phyloP scores from a whole-genome alignment of 2,797 vertebrate species.

The Neomorphus geoffroyi region DNA sequence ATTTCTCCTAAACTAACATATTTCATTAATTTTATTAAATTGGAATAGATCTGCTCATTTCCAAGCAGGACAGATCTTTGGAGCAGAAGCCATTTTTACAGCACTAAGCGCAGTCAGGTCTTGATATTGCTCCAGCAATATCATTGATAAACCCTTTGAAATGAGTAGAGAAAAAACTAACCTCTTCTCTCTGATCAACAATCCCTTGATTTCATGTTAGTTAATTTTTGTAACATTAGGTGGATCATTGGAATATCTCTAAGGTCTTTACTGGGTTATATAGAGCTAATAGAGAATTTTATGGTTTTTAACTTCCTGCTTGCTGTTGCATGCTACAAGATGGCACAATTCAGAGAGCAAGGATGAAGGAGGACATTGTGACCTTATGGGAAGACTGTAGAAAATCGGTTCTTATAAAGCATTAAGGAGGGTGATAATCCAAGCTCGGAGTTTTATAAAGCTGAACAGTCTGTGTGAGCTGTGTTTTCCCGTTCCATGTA shows the following conservation, averaged over 20 bases:
- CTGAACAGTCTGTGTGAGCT: not conserved
- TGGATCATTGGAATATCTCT: rapidly evolving
- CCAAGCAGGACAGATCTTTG: not conserved
- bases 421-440: not conserved
- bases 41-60: not conserved
- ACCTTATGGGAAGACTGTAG: not conserved
- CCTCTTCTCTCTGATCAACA: not conserved
- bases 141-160: not conserved
- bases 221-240: not conserved
- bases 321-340: not conserved
- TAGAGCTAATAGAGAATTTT: not conserved
- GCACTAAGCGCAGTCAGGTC: not conserved
- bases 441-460: not conserved
- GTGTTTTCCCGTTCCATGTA: not conserved
- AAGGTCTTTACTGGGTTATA: not conserved
- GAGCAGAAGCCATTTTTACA: not conserved
- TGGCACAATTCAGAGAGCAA: not conserved
- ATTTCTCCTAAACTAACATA: not conserved
- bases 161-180: not conserved
- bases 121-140: not conserved
- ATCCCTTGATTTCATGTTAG: not conserved
- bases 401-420: not conserved
- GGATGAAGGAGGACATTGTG: not conserved
- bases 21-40: not conserved
- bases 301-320: not conserved